phyloP scores from a whole-genome alignment of 2,113 vertebrate genomes.

The Procavia capensis region DNA sequence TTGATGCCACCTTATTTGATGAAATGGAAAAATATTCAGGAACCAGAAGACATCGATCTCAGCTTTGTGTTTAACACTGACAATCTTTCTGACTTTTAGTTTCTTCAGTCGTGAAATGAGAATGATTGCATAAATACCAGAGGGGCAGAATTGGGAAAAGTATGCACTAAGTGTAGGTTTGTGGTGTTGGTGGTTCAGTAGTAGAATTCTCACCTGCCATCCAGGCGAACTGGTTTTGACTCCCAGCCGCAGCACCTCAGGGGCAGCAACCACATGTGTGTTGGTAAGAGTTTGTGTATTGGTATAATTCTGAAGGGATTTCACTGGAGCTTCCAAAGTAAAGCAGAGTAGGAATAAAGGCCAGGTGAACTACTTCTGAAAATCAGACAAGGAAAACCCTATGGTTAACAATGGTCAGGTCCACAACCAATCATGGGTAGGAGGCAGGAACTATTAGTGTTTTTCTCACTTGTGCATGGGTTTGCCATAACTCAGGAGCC shows the following conservation, averaged over 20 bases:
- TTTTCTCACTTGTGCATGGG: neutral
- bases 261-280: no score
- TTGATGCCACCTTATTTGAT: neutral
- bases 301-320: neutral
- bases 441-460: neutral
- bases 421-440: no score
- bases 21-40: neutral
- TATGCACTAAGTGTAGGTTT: neutral
- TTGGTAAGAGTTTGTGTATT: neutral
- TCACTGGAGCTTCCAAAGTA: neutral
- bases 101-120: neutral
- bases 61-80: neutral
- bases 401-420: no score
- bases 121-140: neutral
- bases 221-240: neutral
- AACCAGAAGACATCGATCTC: neutral
- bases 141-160: neutral
- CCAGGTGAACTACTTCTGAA: neutral
- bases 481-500: neutral
- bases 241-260: neutral
- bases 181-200: neutral
- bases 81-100: neutral
- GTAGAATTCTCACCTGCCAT: neutral
- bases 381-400: no score
- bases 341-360: neutral